Percentiles rank a stretch among this genome's conserved stretches.
Conservation (phyloP, 2,888 invertebrate species). For the Drosophila cognata region DNA sequence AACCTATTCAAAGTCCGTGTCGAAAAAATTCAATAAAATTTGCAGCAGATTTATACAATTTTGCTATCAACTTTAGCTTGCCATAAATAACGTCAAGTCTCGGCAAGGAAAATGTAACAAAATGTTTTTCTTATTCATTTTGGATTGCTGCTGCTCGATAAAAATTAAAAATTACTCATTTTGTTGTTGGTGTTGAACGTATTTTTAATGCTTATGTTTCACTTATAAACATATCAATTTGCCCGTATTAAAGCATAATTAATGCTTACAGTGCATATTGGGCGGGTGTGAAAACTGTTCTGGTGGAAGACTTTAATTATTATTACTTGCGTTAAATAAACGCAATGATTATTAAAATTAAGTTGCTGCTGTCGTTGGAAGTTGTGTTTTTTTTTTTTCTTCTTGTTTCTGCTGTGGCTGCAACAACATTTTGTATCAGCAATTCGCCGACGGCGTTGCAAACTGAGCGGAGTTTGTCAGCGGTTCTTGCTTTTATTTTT, state of each 20-base stretch:
- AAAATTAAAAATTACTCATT: slow-evolving; percentile 1
- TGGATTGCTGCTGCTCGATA: background rate
- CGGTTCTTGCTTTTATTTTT: slow-evolving; percentile 5
- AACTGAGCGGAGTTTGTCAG: slow-evolving; percentile 47
- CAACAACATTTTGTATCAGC: slow-evolving; percentile 51
- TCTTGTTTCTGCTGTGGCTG: slow-evolving; percentile 32
- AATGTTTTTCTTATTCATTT: background rate
- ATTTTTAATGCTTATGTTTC: slow-evolving; percentile 15
- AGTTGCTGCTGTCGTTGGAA: slow-evolving; percentile 53
- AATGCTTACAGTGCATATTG: slow-evolving; percentile 53
- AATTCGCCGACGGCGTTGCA: slow-evolving; percentile 51
- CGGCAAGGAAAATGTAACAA: background rate
- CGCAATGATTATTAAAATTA: slow-evolving; percentile 68
- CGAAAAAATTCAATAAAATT: slow-evolving; percentile 2
- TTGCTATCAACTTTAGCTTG: background rate
- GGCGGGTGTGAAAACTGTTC: slow-evolving; percentile 17
- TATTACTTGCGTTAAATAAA: slow-evolving; percentile 67
- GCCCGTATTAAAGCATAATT: slow-evolving; percentile 56
- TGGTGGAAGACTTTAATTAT: slow-evolving; percentile 55
- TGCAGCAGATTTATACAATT: background rate
- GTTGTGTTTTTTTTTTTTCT: background rate
- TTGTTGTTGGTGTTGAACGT: slow-evolving; percentile 11
- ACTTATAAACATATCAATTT: slow-evolving; percentile 12
- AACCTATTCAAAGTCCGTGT: background rate
- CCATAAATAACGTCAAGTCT: background rate